Percentiles rank a stretch among this genome's conserved stretches.
phyloP scores from a whole-genome alignment of 2,888 invertebrate species.

The Petrolisthes cinctipes region DNA sequence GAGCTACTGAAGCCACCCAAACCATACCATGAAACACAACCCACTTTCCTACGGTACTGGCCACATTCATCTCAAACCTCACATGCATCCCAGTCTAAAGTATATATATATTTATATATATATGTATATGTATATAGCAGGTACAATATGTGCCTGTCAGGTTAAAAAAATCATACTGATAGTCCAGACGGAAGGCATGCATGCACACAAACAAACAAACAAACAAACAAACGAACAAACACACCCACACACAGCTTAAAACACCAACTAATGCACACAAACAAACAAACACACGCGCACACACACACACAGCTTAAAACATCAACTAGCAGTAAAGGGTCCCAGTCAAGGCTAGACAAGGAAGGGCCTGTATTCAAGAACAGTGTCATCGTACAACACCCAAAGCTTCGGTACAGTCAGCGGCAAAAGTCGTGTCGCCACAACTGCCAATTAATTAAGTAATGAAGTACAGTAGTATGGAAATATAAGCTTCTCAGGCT shows the following conservation, averaged over 20 bases:
- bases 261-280: conserved; percentile 49
- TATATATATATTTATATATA: conserved; percentile 10
- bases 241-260: conserved; percentile 51
- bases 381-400: too few relatives aligned
- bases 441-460: too few relatives aligned
- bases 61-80: neutral
- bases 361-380: too few relatives aligned
- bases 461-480: too few relatives aligned
- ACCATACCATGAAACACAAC: too few relatives aligned
- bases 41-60: neutral
- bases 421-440: neutral
- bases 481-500: too few relatives aligned
- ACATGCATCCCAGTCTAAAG: neutral
- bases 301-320: conserved; percentile 52
- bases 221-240: neutral
- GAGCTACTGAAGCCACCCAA: too few relatives aligned
- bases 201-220: conserved; percentile 27
- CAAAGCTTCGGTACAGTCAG: neutral
- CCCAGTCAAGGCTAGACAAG: too few relatives aligned
- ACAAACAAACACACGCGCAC: conserved; percentile 33
- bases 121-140: conserved; percentile 38
- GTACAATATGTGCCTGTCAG: conserved; percentile 59
- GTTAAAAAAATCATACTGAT: conserved; percentile 49
- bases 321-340: conserved; percentile 52
- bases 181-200: conserved; percentile 37